Conservation (phyloP, 2,797 vertebrate species). For the Danio jaintianensis region DNA sequence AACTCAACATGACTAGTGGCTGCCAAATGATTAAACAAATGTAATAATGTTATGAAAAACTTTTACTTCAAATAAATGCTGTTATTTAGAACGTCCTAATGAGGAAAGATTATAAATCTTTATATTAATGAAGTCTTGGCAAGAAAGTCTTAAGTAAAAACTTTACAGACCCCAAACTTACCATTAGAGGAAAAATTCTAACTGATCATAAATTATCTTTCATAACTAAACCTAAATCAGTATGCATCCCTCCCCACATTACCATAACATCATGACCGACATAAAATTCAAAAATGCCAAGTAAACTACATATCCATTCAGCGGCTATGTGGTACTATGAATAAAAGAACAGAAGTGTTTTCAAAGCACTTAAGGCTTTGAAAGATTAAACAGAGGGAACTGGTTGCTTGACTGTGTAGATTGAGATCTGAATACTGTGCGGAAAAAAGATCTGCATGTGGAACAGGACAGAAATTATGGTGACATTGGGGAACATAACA, state of each 20-base stretch:
- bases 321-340: conserved; percentile 15
- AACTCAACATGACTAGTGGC: too few species aligned
- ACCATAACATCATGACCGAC: conserved; percentile 1
- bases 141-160: background rate
- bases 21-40: too few species aligned
- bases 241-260: background rate
- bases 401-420: conserved; percentile 14
- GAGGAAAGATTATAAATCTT: background rate
- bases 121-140: background rate
- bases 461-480: background rate
- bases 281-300: background rate
- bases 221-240: background rate
- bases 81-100: background rate
- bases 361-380: conserved; percentile 37
- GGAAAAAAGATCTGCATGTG: background rate
- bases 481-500: background rate
- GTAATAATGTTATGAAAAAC: background rate
- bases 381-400: conserved; percentile 34
- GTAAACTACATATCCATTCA: background rate
- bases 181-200: background rate
- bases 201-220: background rate
- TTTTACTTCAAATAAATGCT: background rate
- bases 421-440: conserved; percentile 12
- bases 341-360: conserved; percentile 34
- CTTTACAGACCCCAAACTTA: background rate